Conservation (phyloP, 2,113 vertebrate genomes). For the Ariopsis seemanni region DNA sequence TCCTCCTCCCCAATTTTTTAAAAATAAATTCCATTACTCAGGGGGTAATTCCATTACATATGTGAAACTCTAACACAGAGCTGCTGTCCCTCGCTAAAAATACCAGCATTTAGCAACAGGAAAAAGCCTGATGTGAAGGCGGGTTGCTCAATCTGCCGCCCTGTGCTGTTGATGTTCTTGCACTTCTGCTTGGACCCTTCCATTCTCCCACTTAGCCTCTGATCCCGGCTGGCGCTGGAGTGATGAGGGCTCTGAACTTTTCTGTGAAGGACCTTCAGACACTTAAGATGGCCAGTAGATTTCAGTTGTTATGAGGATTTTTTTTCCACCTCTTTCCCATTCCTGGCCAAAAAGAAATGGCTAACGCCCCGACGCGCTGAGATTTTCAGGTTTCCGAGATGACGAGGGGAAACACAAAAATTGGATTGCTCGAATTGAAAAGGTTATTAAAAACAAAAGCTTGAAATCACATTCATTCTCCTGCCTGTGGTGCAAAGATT, state of each 20-base stretch:
- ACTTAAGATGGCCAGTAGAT: constrained; percentile 69
- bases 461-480: constrained; percentile 42
- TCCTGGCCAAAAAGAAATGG: constrained; percentile 57
- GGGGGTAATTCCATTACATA: constrained; percentile 17
- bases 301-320: constrained; percentile 70
- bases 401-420: not conserved
- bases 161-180: constrained; percentile 35
- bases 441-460: constrained; percentile 22
- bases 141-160: constrained; percentile 42
- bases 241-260: constrained; percentile 42
- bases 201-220: constrained; percentile 32
- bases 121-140: constrained; percentile 48
- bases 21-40: constrained; percentile 7
- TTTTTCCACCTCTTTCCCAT: constrained; percentile 18
- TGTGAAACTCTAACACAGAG: constrained; percentile 27
- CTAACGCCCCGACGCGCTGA: constrained; percentile 22
- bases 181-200: constrained; percentile 51
- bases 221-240: constrained; percentile 13
- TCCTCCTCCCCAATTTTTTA: not conserved
- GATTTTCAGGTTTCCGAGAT: not conserved
- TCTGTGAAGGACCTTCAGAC: constrained; percentile 64
- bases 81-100: constrained; percentile 40
- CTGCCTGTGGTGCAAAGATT: constrained; percentile 45
- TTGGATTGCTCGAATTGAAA: not conserved
- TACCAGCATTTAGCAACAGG: constrained; percentile 60